Conservation (phyloP, 2,888 invertebrate species). For the Aphodius sticticus region DNA sequence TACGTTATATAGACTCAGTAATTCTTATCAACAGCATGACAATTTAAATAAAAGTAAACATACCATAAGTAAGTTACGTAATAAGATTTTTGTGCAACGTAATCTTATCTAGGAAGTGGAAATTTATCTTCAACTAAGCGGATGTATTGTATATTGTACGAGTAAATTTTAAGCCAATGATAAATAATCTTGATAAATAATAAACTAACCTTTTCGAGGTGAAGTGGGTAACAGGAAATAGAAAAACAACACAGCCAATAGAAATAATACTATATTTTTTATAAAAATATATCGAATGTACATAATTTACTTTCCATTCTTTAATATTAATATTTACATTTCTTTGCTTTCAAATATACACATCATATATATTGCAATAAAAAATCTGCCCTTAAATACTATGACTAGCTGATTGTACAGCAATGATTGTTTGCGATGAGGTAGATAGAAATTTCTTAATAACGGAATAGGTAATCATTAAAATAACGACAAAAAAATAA, state of each 20-base stretch:
- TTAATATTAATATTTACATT: slow-evolving; percentile 35
- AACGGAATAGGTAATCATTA: slow-evolving; percentile 39
- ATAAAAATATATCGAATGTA: slow-evolving; percentile 58
- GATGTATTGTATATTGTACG: background rate
- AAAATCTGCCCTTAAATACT: slow-evolving; percentile 49
- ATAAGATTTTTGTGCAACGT: background rate
- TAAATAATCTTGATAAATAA: background rate
- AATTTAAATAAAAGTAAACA: background rate
- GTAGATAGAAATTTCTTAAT: slow-evolving; percentile 51
- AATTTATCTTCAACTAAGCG: background rate
- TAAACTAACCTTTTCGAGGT: background rate
- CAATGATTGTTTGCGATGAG: slow-evolving; percentile 61
- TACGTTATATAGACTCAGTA: background rate
- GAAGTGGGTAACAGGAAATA: background rate
- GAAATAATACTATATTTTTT: slow-evolving; percentile 60
- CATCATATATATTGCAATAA: slow-evolving; percentile 33
- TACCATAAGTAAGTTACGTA: background rate
- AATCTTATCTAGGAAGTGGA: background rate
- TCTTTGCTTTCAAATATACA: slow-evolving; percentile 34
- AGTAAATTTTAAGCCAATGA: background rate
- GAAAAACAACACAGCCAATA: slow-evolving; percentile 36
- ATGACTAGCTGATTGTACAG: slow-evolving; percentile 63
- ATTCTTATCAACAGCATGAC: background rate
- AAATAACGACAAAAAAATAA: slow-evolving; percentile 35
- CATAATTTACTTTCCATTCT: slow-evolving; percentile 48